Base-by-base conservation (phyloP, 92 coral and sea anemone genomes). In the Epizoanthus illoricatus region DNA sequence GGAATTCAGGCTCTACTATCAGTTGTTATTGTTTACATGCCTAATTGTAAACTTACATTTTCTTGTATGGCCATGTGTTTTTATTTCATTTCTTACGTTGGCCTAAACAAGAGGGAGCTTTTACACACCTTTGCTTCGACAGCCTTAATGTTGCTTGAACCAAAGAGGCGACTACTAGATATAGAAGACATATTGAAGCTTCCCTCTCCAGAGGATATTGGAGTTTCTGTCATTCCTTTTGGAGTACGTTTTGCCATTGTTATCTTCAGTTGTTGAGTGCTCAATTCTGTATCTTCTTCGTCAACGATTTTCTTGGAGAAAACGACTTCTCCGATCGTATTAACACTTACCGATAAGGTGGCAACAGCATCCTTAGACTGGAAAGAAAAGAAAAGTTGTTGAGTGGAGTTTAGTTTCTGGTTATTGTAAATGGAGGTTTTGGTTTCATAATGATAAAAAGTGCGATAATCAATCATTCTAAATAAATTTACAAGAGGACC, bases 271-370 rank as follows among this genome's bases (percentile, higher is more conserved):
- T 64, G 69, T 64, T 23, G 15, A 2, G 69, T 64, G 17, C 11
- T 64, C 13, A 64, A 64, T 13, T 64, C 69, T 23, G 69, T 64
- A 12, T 64, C 69, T 64, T 64, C 69, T 64, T 64, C 69, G n/a
- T 64, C 69, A 3, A 64, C 69, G 69, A 64, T 64, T 64, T 64
- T 64, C 36, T 64, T 64, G 33, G 69, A 64, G 36, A 64, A 64
- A 19, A 64, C 69, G 13, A 64, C 69, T 64, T 64, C 69, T 64
- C 69, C 69, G 4, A 64, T 21, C 33, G 69, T 64, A 6, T 64
- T 33, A 21, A 64, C 69, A 33, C 69, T 64, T 19, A 64, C 4
- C 10, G 69, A 19, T 23, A 64, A 64, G 13, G 69, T 64, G 28
- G 10, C 9, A 19, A 64, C 12, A 6, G 69, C 69, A 21, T 21